These are phyloP conservation scores for Pissodes strobi DNA, from an alignment of 1,140 invertebrate genomes.

Conservation along the genomic window DNA sequence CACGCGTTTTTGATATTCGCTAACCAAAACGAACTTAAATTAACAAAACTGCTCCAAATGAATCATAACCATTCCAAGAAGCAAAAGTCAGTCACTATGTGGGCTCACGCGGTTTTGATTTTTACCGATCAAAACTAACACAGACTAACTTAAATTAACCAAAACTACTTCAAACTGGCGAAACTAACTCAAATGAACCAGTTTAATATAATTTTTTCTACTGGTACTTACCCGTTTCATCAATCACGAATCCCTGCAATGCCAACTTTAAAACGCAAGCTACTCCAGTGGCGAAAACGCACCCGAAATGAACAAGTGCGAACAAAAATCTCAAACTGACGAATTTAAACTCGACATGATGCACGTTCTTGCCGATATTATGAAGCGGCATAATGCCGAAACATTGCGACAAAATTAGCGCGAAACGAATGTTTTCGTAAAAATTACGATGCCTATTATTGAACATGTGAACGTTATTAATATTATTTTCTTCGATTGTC, in stretches of 20 bases:
- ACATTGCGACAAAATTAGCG: constrained; percentile 40
- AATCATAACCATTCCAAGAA: too few species aligned
- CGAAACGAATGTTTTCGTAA: constrained; percentile 39
- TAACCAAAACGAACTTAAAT: too few species aligned
- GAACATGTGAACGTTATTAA: background rate
- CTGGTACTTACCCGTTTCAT: constrained; percentile 42
- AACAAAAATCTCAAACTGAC: constrained; percentile 39
- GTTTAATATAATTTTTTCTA: too few species aligned
- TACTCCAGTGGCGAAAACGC: constrained; percentile 31
- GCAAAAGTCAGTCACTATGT: too few species aligned
- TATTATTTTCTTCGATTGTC: constrained; percentile 32
- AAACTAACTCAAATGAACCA: too few species aligned
- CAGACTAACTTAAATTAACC: too few species aligned
- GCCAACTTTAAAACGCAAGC: constrained; percentile 41
- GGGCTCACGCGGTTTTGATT: too few species aligned
- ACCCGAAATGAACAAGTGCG: constrained; percentile 36
- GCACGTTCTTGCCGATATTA: constrained; percentile 27
- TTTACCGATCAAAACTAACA: too few species aligned
- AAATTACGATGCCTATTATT: constrained; percentile 26
- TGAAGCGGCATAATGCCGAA: constrained; percentile 46
- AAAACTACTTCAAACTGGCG: too few species aligned
- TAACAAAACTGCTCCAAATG: too few species aligned
- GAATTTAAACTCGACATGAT: constrained; percentile 41
- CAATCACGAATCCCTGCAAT: constrained; percentile 39
- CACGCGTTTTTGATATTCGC: too few species aligned